Evolutionary conservation across 2,113 vertebrate species (phyloP), one percentile per base, ranked within the genome.

Genomic region (Callionymus lyra): DNA sequence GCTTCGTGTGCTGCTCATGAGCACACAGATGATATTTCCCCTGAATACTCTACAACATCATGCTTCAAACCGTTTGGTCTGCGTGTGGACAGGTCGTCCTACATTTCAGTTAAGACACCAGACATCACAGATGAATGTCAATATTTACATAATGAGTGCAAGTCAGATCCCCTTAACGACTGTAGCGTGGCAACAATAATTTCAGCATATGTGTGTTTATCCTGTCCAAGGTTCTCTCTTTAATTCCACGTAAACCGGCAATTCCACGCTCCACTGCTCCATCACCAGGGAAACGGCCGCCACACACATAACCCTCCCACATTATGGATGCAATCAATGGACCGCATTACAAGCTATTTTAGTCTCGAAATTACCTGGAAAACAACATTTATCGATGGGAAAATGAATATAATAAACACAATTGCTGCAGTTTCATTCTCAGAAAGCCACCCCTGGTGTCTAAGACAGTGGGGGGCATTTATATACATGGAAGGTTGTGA

Each of bases 111-210:
- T 34, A 34, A 45, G 5, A 19, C 14, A 31, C 16, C 12, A 34
- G 31, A 34, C 33, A 3, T 35, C 44, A 21, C 12, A 11, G 10
- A 12, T 6, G 15, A 27, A 27, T 27, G 45, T 39, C 50, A 18
- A 53, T 39, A 36, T 55, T 41, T 47, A 71, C 48, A 60, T 45
- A 48, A 45, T 60, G 45, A 44, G 47, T 58, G 62, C 27, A 53
- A 65, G 55, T 66, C 50, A 18, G 9, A 56, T 86, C 68, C 74
- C 84, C 79, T 47, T 79, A 77, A 75, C 78, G 66, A 86, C 81
- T 6, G 82, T 84, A 75, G 50, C 84, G 57, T 81, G 63, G 84
- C 80, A 85, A 82, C 83, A 58, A 63, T 77, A 64, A 47, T 42
- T 56, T 55, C 41, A 38, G 73, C 76, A 58, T 56, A 72, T 52